phyloP scores from a whole-genome alignment of 1,140 invertebrate genomes.

The Sycophaga agraensis region DNA sequence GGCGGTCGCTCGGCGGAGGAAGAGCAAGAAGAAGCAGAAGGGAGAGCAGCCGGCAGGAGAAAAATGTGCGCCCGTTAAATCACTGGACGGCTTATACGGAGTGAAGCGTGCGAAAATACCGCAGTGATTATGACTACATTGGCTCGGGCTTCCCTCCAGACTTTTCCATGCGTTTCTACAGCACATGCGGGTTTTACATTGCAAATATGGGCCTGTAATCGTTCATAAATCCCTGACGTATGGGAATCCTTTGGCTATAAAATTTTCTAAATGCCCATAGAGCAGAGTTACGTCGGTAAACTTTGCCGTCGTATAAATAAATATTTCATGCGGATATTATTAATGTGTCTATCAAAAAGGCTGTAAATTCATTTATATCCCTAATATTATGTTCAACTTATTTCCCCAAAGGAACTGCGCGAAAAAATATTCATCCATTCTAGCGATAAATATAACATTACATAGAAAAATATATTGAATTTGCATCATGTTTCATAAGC shows the following conservation, averaged over 20 bases:
- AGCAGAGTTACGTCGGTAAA: slow-evolving; percentile 6
- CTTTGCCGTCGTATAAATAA: slow-evolving; percentile 1
- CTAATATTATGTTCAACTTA: too few relatives aligned
- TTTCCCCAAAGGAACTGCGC: too few relatives aligned
- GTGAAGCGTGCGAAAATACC: slow-evolving; percentile 45
- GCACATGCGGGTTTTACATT: slow-evolving; percentile 1
- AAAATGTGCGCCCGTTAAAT: slow-evolving; percentile 3
- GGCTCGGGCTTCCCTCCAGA: slow-evolving; percentile 10
- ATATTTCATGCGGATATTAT: slow-evolving; percentile 13
- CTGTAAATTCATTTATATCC: background rate
- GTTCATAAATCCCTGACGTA: slow-evolving; percentile 18
- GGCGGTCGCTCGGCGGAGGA: background rate
- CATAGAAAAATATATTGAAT: too few relatives aligned
- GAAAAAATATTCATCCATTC: too few relatives aligned
- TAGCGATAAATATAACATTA: too few relatives aligned
- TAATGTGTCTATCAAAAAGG: background rate
- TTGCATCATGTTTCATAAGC: too few relatives aligned
- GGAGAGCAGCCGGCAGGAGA: slow-evolving; percentile 4
- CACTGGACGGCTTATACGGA: slow-evolving; percentile 19
- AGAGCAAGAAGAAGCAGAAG: slow-evolving; percentile 1
- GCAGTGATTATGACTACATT: slow-evolving; percentile 46
- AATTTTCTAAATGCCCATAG: background rate
- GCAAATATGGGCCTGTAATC: slow-evolving; percentile 19
- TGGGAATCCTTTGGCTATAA: background rate
- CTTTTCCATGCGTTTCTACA: background rate